Evolutionary conservation across 2,113 vertebrate species (phyloP).

Genomic region (Pan paniscus): DNA sequence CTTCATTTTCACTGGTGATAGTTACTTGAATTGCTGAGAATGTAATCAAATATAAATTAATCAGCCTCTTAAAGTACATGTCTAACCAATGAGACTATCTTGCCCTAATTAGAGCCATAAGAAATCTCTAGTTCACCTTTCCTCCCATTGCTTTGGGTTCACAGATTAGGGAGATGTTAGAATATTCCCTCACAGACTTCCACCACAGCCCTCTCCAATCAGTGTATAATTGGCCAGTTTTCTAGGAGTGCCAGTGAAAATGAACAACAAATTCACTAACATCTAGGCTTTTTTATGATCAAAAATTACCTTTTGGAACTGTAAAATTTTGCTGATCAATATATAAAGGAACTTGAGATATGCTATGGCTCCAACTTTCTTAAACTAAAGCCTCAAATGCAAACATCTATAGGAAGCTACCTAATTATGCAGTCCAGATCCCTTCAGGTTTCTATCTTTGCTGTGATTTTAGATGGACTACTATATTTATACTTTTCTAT

Average conservation of each 20-base stretch:
- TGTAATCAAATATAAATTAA: conserved; percentile 8
- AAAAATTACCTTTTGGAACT: background rate
- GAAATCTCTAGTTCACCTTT: background rate
- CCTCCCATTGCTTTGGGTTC: background rate
- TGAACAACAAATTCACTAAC: background rate
- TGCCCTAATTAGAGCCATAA: background rate
- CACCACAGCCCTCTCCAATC: background rate
- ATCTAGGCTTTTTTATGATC: background rate
- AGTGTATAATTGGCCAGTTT: background rate
- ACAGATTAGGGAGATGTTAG: background rate
- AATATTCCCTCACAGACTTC: background rate
- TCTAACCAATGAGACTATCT: background rate
- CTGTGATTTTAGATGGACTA: background rate
- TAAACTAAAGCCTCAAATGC: conserved; percentile 16
- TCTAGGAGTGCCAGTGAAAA: background rate
- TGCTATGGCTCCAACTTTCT: background rate
- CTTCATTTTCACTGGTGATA: background rate
- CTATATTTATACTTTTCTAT: background rate
- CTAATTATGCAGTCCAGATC: background rate
- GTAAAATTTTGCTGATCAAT: background rate
- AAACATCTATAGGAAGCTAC: background rate
- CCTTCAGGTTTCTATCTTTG: background rate
- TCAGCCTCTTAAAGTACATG: background rate
- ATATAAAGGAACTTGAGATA: background rate
- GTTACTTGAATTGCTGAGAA: background rate